Conservation (phyloP, 2,113 vertebrate species). For the Clinocottus analis region DNA sequence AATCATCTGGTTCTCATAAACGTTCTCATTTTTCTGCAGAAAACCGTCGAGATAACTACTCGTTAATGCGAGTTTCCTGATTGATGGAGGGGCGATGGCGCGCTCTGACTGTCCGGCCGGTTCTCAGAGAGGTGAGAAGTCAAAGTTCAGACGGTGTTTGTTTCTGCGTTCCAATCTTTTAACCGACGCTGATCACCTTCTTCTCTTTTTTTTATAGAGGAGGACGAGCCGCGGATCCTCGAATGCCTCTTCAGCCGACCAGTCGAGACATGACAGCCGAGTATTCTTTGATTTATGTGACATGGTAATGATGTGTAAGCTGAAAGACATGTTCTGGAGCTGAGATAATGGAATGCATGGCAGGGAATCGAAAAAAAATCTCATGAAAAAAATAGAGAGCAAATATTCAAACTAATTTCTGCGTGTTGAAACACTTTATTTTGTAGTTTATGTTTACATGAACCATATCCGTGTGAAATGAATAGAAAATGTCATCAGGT, state of each 20-base stretch:
- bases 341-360: neutral
- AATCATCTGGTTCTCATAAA: no score
- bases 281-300: slow-evolving; percentile 7
- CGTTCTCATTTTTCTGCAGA: no score
- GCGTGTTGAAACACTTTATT: neutral
- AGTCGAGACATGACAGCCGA: slow-evolving; percentile 15
- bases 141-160: neutral
- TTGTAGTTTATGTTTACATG: neutral
- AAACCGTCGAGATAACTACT: no score
- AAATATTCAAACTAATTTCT: neutral
- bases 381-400: neutral
- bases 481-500: neutral
- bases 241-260: neutral
- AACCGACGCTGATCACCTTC: no score
- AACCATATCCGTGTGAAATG: neutral
- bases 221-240: neutral
- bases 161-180: neutral
- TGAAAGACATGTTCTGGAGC: neutral
- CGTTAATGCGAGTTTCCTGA: neutral
- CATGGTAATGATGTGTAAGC: neutral
- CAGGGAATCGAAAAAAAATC: neutral
- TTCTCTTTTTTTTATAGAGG: neutral
- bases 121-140: neutral
- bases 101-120: no score
- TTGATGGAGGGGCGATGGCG: neutral